phyloP scores from a whole-genome alignment of 2,888 invertebrate species.

The Thera britannica region DNA sequence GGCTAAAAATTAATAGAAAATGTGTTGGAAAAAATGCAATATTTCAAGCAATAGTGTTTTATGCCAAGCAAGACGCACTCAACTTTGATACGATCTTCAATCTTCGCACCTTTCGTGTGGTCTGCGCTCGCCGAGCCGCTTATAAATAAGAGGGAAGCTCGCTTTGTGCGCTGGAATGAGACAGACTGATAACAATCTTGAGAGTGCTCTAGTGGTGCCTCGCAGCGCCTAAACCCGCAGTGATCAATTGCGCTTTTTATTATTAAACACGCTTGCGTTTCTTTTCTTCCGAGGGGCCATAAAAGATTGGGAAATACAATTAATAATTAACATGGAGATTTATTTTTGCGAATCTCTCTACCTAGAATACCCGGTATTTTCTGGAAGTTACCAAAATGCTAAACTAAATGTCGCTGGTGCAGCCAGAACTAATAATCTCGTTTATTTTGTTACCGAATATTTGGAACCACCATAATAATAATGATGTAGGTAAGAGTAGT shows the following conservation, averaged over 20 bases:
- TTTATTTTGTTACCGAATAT: no score
- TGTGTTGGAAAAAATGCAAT: constrained; percentile 9
- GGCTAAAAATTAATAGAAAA: no score
- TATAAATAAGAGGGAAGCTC: constrained; percentile 69
- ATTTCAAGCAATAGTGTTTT: constrained; percentile 19
- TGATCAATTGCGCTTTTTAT: constrained; percentile 72
- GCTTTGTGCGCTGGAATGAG: constrained; percentile 81
- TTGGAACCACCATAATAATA: no score
- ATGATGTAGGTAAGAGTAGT: no score
- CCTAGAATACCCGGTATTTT: no score
- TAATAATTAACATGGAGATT: constrained; percentile 1
- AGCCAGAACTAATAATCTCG: no score
- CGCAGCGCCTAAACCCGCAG: constrained; percentile 25
- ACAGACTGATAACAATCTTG: constrained; percentile 75
- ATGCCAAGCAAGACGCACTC: constrained; percentile 66
- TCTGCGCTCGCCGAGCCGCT: constrained; percentile 57
- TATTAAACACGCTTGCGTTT: constrained; percentile 39
- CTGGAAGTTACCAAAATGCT: no score
- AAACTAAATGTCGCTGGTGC: no score
- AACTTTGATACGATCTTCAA: constrained; percentile 78
- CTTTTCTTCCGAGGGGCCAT: constrained; percentile 5
- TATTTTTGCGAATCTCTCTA: no score
- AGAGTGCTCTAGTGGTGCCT: constrained; percentile 66
- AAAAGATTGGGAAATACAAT: not conserved
- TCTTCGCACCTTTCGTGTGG: constrained; percentile 82